Evolutionary conservation across 2,113 vertebrate genomes (phyloP).

Genomic region (Chamaea fasciata): DNA sequence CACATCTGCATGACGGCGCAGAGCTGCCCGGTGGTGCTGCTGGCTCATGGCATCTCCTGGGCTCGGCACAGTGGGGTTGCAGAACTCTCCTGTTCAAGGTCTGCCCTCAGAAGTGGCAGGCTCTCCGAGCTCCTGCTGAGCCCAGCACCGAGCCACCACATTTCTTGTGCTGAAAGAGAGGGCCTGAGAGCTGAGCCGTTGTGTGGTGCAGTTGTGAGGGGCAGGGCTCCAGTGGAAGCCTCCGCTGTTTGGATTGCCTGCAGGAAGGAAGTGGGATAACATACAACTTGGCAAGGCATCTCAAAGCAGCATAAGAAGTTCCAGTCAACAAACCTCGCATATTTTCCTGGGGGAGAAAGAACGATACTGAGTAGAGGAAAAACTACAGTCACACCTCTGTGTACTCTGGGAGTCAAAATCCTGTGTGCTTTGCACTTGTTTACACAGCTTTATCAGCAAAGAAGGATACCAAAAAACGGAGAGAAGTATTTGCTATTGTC

Average conservation of each 20-base stretch:
- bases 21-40: fast-evolving
- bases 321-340: background rate
- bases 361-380: background rate
- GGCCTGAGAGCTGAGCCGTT: background rate
- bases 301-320: background rate
- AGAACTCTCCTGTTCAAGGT: background rate
- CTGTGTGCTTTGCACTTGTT: background rate
- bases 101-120: background rate
- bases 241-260: background rate
- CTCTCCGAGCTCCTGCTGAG: background rate
- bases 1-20: fast-evolving
- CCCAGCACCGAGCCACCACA: background rate
- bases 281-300: background rate
- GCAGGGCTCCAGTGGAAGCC: background rate
- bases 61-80: background rate
- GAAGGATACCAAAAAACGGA: background rate
- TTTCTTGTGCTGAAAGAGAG: background rate
- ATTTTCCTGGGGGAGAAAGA: background rate
- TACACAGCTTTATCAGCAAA: background rate
- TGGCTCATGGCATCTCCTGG: background rate
- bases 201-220: background rate
- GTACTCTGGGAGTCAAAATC: background rate
- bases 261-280: conserved; percentile 21
- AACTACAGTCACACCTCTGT: conserved; percentile 12
- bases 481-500: background rate